Evolutionary conservation across 2,113 vertebrate genomes (phyloP).

Genomic region (Malurus cyaneus): DNA sequence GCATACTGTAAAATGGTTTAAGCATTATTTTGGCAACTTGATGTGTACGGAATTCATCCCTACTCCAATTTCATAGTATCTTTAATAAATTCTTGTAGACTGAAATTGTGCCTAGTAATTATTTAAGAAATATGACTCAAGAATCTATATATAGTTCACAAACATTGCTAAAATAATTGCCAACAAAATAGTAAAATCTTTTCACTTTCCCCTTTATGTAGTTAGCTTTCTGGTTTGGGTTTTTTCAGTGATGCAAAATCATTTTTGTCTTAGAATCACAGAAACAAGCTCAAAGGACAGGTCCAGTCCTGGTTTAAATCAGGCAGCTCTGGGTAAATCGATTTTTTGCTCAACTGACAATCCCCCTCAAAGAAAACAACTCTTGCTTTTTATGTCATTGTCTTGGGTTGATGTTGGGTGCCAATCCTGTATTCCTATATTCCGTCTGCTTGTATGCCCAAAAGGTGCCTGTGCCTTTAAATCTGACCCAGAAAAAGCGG

Average conservation of each 20-base stretch:
- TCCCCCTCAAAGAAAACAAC: not conserved
- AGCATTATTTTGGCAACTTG: conserved; percentile 1
- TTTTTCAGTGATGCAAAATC: not conserved
- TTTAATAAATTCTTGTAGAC: not conserved
- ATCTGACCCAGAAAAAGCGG: too few relatives aligned
- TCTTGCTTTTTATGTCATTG: not conserved
- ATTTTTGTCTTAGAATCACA: not conserved
- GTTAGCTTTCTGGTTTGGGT: not conserved
- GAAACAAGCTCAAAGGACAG: not conserved
- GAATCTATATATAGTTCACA: conserved; percentile 26
- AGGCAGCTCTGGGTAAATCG: not conserved
- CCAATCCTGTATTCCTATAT: too few relatives aligned
- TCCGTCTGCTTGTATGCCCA: too few relatives aligned
- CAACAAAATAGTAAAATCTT: not conserved
- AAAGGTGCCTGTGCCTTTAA: too few relatives aligned
- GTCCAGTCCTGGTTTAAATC: not conserved
- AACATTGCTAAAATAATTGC: conserved; percentile 5
- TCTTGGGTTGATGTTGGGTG: too few relatives aligned
- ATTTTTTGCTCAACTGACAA: not conserved
- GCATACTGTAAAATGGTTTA: not conserved
- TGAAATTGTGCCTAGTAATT: conserved; percentile 21
- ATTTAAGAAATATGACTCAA: conserved; percentile 47
- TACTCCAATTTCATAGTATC: not conserved
- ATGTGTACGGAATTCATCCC: not conserved
- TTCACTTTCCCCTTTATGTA: not conserved